Percentiles rank a stretch among this genome's conserved stretches.
Conservation (phyloP, 2,888 invertebrate species). For the Frankliniella fusca region DNA sequence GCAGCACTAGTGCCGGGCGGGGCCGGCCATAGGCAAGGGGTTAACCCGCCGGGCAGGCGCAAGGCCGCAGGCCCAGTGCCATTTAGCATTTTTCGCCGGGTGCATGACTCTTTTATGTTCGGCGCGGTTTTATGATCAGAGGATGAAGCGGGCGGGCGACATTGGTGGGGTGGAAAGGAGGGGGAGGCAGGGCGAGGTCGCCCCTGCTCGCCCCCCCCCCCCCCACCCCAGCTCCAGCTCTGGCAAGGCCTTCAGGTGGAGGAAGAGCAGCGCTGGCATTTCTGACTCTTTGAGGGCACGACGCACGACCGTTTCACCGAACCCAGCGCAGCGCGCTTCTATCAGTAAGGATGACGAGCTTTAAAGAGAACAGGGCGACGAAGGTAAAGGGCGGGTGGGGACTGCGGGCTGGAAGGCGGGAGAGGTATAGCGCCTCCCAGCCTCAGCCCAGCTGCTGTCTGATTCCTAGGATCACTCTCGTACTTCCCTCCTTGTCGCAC, state of each 20-base stretch:
- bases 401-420: not conserved
- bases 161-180: not conserved
- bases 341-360: not conserved
- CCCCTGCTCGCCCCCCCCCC: no score
- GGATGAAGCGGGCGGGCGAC: not conserved
- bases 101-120: not conserved
- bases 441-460: no score
- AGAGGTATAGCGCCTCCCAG: not conserved
- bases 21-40: no score
- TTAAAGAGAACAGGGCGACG: not conserved
- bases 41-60: no score
- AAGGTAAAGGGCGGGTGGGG: not conserved
- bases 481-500: no score
- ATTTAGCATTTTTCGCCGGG: slow-evolving; percentile 17
- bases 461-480: no score
- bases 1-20: no score
- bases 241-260: not conserved
- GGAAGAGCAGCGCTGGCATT: no score
- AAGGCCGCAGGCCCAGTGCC: not conserved
- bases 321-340: not conserved
- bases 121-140: slow-evolving; percentile 12
- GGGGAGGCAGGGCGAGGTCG: no score
- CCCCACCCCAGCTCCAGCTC: no score
- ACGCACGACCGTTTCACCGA: no score
- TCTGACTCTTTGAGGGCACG: no score